A percentile compares a stretch with the other conserved stretches of the same genome.
Conservation (phyloP, 2,797 vertebrate genomes). For the Lacerta viridis region DNA sequence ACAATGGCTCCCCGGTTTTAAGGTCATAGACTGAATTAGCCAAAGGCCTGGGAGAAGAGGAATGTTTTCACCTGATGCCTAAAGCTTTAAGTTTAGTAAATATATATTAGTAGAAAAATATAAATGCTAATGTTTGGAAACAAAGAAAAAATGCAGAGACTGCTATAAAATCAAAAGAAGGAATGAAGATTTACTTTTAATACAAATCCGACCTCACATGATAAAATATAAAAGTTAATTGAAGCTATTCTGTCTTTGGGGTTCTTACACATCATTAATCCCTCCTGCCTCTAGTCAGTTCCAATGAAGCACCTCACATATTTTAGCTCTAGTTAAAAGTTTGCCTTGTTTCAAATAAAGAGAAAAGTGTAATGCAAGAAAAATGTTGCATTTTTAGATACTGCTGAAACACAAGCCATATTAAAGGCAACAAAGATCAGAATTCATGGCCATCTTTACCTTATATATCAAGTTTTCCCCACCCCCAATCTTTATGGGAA, state of each 20-base stretch:
- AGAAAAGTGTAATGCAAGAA: slow-evolving; percentile 48
- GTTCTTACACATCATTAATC: slow-evolving; percentile 62
- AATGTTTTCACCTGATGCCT: no score
- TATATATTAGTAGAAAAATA: slow-evolving; percentile 19
- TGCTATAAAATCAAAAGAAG: neutral
- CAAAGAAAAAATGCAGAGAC: slow-evolving; percentile 16
- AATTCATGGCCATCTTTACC: slow-evolving; percentile 8
- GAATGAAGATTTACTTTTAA: slow-evolving; percentile 22
- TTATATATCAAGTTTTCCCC: neutral
- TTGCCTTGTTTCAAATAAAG: slow-evolving; percentile 63
- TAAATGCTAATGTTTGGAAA: neutral
- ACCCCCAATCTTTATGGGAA: neutral
- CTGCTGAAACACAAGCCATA: neutral
- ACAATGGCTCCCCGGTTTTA: no score
- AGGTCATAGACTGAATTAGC: no score
- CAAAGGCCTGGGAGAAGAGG: no score
- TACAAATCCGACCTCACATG: slow-evolving; percentile 40
- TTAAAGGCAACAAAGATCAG: slow-evolving; percentile 35
- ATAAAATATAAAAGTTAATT: slow-evolving; percentile 51
- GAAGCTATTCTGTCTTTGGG: slow-evolving; percentile 54
- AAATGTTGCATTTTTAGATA: slow-evolving; percentile 41
- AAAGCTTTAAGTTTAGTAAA: slow-evolving; percentile 14
- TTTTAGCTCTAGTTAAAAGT: slow-evolving; percentile 59
- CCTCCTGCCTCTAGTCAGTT: slow-evolving; percentile 63
- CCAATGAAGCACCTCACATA: slow-evolving; percentile 60